Conservation (phyloP, 2,797 vertebrate species). For the Lates japonicus region DNA sequence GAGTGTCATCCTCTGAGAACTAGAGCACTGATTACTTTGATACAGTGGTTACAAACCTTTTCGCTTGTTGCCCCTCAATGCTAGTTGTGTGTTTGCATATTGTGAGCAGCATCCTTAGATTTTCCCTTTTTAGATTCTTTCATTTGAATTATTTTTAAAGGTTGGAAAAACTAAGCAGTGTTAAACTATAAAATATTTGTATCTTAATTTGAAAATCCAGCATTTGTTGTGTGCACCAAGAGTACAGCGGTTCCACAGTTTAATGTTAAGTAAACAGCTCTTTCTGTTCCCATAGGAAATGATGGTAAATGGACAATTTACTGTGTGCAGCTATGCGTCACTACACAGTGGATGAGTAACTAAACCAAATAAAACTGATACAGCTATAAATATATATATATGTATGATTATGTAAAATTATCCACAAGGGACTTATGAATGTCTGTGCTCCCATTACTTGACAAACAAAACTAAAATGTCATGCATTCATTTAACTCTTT, state of each 20-base stretch:
- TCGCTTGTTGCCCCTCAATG: neutral
- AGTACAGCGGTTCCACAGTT: neutral
- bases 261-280: slow-evolving; percentile 1
- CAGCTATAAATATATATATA: neutral
- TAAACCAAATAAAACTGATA: slow-evolving; percentile 7
- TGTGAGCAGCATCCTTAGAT: neutral
- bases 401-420: neutral
- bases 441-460: neutral
- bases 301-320: slow-evolving; percentile 4
- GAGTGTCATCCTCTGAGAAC: neutral
- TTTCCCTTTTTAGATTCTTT: neutral
- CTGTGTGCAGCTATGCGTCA: neutral
- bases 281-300: slow-evolving; percentile 23
- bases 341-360: neutral
- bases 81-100: neutral
- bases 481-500: neutral
- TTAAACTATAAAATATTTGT: neutral
- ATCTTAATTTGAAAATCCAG: neutral
- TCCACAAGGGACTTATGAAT: slow-evolving; percentile 10
- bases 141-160: neutral
- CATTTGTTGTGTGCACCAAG: neutral
- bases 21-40: neutral
- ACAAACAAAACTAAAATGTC: neutral
- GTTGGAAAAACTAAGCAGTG: neutral
- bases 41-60: neutral